Base-by-base conservation (phyloP, 2,888 invertebrate genomes). In the Colletes collaris region DNA sequence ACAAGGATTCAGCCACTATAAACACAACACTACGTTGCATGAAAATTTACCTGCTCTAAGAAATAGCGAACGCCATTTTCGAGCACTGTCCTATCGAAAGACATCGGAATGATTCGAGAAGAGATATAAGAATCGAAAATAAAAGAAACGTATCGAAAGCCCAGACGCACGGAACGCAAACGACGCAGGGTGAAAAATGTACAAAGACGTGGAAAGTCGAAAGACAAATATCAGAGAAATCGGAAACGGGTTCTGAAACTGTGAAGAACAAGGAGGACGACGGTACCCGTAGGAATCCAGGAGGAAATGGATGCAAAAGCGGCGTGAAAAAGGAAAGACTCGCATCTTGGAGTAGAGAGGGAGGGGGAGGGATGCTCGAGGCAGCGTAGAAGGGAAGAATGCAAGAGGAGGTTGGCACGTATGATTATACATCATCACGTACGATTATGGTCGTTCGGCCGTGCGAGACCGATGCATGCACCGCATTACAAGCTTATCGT, bases 391-490 rank as follows among this genome's bases (percentile, higher is more conserved):
- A 68, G 69, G 68, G 76, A 59, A 66, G 64, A 78, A 78, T 67
- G 60, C 53, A 44, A 56, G 46, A 49, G 46, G 62, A 73, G 67
- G 58, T 84, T 69, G 83, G 83, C 85, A 86, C 81, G 84, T 87
- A 89, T 86, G 87, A 89, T 88, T 86, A 87, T 86, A 87, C 82
- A 80, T 81, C 82, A 81, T 86, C 84, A 76, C 84, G 83, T 82
- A 84, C 83, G 87, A 89, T 89, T 89, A 87, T 81, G 85, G 81
- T 83, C 76, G 81, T 82, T 81, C 63, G 79, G 58, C 79, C 82
- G 75, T 88, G 86, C 85, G 79, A 82, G 82, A 80, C 70, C 76
- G 81, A 79, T 78, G 76, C 78, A 69, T 76, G 75, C 85, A 44
- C 67, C 73, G 87, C 76, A 82, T 88, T 87, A 87, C 82, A 81